Conservation (phyloP, 2,888 invertebrate genomes). For the Itoplectis maculator region DNA sequence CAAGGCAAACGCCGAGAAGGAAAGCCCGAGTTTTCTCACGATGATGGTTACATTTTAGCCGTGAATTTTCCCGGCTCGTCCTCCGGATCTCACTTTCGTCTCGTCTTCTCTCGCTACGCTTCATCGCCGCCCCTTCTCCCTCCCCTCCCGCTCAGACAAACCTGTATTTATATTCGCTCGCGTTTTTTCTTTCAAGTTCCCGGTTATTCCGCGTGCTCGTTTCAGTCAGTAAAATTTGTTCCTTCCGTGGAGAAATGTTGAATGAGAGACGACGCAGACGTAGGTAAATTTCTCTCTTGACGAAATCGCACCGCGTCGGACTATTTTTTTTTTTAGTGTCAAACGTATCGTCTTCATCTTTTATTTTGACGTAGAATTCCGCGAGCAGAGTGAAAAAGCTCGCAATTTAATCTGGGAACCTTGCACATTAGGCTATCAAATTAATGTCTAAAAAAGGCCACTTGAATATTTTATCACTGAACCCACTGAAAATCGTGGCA, state of each 20-base stretch:
- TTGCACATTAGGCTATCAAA: too few species aligned
- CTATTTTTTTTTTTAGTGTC: neutral
- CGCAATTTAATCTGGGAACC: too few species aligned
- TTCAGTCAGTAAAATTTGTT: neutral
- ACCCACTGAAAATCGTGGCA: too few species aligned
- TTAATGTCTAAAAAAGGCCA: too few species aligned
- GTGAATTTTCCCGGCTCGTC: conserved; percentile 31
- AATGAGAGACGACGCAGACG: neutral
- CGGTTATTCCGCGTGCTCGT: neutral
- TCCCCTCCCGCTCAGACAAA: too few species aligned
- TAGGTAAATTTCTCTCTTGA: neutral
- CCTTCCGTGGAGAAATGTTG: neutral
- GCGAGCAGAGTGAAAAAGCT: too few species aligned
- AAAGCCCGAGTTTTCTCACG: conserved; percentile 57
- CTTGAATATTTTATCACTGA: too few species aligned
- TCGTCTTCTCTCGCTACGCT: conserved; percentile 8
- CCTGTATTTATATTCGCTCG: conserved; percentile 20
- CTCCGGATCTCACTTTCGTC: conserved; percentile 11
- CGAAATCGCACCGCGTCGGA: neutral
- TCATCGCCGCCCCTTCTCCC: conserved; percentile 14
- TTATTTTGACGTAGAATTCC: too few species aligned
- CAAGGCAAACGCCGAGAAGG: conserved; percentile 58
- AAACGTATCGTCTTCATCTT: too few species aligned
- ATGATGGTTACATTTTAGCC: conserved; percentile 59
- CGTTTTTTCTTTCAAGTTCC: neutral